These are phyloP conservation scores for Perizoma flavofasciatum DNA, from an alignment of 2,888 invertebrate genomes.

Conservation along the genomic window DNA sequence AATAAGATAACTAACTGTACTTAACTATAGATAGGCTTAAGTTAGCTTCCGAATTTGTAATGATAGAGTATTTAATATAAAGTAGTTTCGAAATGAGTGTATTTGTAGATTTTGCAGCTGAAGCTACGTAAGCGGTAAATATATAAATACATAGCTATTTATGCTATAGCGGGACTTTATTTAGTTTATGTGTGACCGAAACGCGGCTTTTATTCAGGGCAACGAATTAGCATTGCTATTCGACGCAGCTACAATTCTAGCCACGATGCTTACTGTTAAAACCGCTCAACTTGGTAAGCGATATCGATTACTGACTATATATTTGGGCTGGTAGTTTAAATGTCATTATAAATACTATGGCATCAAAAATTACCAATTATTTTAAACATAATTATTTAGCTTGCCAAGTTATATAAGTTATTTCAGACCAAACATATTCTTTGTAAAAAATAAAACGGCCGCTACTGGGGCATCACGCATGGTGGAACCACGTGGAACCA, in stretches of 20 bases:
- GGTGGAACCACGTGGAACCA: slow-evolving; percentile 39
- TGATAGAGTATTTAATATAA: slow-evolving; percentile 34
- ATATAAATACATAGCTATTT: neutral
- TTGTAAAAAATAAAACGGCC: slow-evolving; percentile 3
- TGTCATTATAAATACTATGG: too few species aligned
- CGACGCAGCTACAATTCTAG: slow-evolving; percentile 9
- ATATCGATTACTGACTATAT: slow-evolving; percentile 2
- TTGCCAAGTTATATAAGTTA: too few species aligned
- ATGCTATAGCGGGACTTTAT: slow-evolving; percentile 22
- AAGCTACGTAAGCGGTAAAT: neutral
- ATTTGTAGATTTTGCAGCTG: neutral
- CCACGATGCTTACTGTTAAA: slow-evolving; percentile 10
- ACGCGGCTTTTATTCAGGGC: slow-evolving; percentile 17
- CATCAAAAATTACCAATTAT: too few species aligned
- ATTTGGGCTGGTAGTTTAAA: neutral
- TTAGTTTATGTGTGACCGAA: slow-evolving; percentile 24
- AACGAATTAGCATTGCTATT: slow-evolving; percentile 25
- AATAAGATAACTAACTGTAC: slow-evolving; percentile 39
- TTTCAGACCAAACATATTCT: too few species aligned
- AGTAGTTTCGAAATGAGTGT: neutral
- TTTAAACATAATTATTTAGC: too few species aligned
- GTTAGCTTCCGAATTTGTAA: slow-evolving; percentile 55
- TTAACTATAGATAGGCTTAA: slow-evolving; percentile 53
- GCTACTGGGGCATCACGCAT: slow-evolving; percentile 27
- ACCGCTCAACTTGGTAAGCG: slow-evolving; percentile 5